Conservation (phyloP, 2,797 vertebrate genomes). For the Remorina albescens region DNA sequence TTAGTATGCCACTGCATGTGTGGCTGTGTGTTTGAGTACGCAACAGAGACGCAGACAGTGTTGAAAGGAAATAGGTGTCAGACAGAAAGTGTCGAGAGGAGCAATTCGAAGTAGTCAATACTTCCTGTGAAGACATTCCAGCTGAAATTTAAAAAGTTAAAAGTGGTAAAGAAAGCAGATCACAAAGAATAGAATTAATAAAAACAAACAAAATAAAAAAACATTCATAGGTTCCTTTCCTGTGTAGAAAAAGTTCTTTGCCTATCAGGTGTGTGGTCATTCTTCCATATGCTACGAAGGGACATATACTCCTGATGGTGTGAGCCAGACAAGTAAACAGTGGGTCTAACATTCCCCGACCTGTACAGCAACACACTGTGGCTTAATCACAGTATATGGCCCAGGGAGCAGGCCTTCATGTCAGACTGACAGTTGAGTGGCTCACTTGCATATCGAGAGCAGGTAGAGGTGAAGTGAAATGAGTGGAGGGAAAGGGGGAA, state of each 20-base stretch:
- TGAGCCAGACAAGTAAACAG: slow-evolving; percentile 63
- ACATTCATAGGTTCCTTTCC: slow-evolving; percentile 2
- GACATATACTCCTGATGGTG: slow-evolving; percentile 33
- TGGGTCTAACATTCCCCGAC: slow-evolving; percentile 48
- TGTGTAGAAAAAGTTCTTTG: not conserved
- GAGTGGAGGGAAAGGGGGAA: slow-evolving; percentile 11
- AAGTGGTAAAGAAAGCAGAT: slow-evolving; percentile 14
- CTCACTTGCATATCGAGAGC: slow-evolving; percentile 54
- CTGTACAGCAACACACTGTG: slow-evolving; percentile 52
- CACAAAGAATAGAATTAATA: not conserved
- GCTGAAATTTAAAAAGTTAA: slow-evolving; percentile 36
- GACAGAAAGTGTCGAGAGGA: slow-evolving; percentile 70
- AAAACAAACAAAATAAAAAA: slow-evolving; percentile 10
- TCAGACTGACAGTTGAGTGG: slow-evolving; percentile 57
- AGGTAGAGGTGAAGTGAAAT: slow-evolving; percentile 59
- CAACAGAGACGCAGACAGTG: slow-evolving; percentile 61
- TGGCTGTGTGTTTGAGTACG: slow-evolving; percentile 53
- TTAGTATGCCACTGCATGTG: slow-evolving; percentile 36
- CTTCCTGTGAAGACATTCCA: slow-evolving; percentile 64
- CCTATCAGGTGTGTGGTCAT: not conserved
- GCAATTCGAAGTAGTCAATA: slow-evolving; percentile 75
- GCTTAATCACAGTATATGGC: slow-evolving; percentile 74
- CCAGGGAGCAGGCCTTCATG: slow-evolving; percentile 70
- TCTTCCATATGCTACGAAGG: slow-evolving; percentile 13
- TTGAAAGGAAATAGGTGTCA: slow-evolving; percentile 79